These are phyloP conservation scores for Meiosimyza decipiens DNA, from an alignment of 2,888 invertebrate species.

Conservation along the genomic window DNA sequence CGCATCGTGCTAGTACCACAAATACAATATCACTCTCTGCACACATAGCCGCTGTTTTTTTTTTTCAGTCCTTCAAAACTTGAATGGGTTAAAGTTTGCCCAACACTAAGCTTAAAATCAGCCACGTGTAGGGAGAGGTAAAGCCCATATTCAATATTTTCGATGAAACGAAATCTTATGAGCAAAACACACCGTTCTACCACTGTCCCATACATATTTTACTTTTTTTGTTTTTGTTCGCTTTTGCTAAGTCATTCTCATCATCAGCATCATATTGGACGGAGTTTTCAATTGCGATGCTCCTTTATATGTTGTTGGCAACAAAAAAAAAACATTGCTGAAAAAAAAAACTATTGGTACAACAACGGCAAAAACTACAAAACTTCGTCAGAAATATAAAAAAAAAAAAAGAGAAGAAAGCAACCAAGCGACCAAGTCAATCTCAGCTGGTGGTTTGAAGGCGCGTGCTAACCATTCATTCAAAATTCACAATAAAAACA, in stretches of 20 bases:
- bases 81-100: too few relatives aligned
- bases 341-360: not conserved
- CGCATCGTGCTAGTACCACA: too few relatives aligned
- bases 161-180: too few relatives aligned
- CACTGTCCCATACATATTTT: conserved; percentile 6
- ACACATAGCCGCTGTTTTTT: too few relatives aligned
- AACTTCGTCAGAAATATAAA: conserved; percentile 13
- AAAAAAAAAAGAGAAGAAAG: conserved; percentile 24
- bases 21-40: too few relatives aligned
- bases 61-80: too few relatives aligned
- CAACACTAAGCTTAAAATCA: too few relatives aligned
- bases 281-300: conserved; percentile 21
- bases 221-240: too few relatives aligned
- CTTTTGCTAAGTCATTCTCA: conserved; percentile 26
- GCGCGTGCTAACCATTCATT: conserved; percentile 48
- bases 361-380: conserved; percentile 22
- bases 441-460: conserved; percentile 48
- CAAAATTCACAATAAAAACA: conserved; percentile 35
- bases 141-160: too few relatives aligned
- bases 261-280: conserved; percentile 8
- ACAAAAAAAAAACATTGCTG: conserved; percentile 17
- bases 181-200: not conserved
- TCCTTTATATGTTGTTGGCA: conserved; percentile 21
- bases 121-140: too few relatives aligned
- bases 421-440: conserved; percentile 41